Conservation (phyloP, 2,113 vertebrate species). For the Chaetodon auriga region DNA sequence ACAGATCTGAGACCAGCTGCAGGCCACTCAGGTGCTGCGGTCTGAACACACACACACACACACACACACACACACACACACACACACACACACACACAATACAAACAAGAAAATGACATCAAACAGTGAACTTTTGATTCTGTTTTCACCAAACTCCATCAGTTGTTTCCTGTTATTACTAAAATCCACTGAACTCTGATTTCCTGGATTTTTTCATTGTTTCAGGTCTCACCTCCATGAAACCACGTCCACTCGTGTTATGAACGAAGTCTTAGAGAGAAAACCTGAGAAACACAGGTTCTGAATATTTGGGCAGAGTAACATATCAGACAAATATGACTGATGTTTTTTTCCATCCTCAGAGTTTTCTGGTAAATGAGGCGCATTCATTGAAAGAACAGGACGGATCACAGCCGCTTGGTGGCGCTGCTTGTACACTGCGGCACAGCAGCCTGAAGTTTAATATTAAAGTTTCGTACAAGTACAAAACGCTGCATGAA, state of each 20-base stretch:
- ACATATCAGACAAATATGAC: too few species aligned
- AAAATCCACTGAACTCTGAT: too few species aligned
- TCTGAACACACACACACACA: slow-evolving; percentile 74
- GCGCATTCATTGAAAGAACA: too few species aligned
- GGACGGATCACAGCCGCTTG: not conserved
- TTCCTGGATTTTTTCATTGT: too few species aligned
- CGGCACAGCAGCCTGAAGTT: not conserved
- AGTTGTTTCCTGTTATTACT: too few species aligned
- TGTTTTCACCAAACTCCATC: too few species aligned
- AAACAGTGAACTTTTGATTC: too few species aligned
- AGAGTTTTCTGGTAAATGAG: not conserved
- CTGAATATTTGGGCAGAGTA: too few species aligned
- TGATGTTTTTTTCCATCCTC: too few species aligned
- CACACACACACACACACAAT: not conserved
- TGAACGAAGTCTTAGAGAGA: not conserved
- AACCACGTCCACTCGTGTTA: not conserved
- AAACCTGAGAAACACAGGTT: not conserved
- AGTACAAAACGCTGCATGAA: accelerated
- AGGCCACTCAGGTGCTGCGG: slow-evolving; percentile 96
- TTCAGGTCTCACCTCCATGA: too few species aligned
- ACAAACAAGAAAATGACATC: too few species aligned
- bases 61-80: slow-evolving; percentile 5
- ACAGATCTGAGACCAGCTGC: slow-evolving; percentile 91
- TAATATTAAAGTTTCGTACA: too few species aligned
- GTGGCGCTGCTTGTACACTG: not conserved